Conservation (phyloP, 2,797 vertebrate species). For the Sparus aurata region DNA sequence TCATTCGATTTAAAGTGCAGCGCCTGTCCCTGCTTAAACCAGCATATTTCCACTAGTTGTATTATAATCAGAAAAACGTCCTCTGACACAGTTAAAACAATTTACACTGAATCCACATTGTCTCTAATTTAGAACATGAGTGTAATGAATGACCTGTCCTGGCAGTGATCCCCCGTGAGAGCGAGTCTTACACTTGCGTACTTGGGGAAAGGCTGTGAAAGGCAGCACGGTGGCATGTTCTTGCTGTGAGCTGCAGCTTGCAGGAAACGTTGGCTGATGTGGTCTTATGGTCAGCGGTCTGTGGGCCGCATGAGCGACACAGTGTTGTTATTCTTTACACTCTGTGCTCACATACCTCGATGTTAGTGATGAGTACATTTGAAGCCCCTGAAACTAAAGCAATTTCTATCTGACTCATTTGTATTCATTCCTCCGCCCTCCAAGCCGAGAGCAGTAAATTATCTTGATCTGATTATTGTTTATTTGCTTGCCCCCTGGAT, state of each 20-base stretch:
- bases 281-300: slow-evolving; percentile 47
- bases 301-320: slow-evolving; percentile 13
- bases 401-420: neutral
- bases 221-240: slow-evolving; percentile 32
- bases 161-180: slow-evolving; percentile 25
- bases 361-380: neutral
- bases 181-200: slow-evolving; percentile 13
- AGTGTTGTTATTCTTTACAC: slow-evolving; percentile 7
- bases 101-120: slow-evolving; percentile 37
- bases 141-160: slow-evolving; percentile 30
- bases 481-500: slow-evolving; percentile 39
- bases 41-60: slow-evolving; percentile 18
- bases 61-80: slow-evolving; percentile 41
- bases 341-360: slow-evolving; percentile 3
- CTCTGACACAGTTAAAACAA: slow-evolving; percentile 24
- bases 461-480: slow-evolving; percentile 48
- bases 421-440: slow-evolving; percentile 28
- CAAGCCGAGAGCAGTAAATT: slow-evolving; percentile 30
- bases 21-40: neutral
- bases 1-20: slow-evolving; percentile 7
- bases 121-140: slow-evolving; percentile 27
- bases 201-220: slow-evolving; percentile 44
- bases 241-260: slow-evolving; percentile 39
- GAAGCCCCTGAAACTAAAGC: neutral
- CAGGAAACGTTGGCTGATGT: slow-evolving; percentile 36